Evolutionary conservation across 1,140 invertebrate genomes (phyloP).

Genomic region (Heliconius hermathena): DNA sequence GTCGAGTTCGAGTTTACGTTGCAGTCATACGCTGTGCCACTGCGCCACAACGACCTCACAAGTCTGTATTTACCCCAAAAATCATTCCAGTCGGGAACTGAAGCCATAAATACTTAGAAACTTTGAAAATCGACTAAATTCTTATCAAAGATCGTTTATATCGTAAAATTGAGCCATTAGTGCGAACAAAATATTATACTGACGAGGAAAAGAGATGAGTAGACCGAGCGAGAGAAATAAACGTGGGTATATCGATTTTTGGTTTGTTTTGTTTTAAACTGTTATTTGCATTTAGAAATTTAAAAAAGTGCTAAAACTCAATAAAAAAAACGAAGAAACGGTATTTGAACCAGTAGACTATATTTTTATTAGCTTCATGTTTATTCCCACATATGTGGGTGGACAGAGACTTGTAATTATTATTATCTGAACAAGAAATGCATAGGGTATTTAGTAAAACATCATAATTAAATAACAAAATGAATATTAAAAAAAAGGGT

Average conservation of each 20-base stretch:
- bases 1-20: not conserved
- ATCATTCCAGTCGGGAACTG: not conserved
- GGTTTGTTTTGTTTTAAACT: not conserved
- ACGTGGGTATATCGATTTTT: not conserved
- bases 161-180: conserved; percentile 4
- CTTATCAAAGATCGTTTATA: conserved; percentile 7
- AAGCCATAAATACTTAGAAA: conserved; percentile 9
- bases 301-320: no score
- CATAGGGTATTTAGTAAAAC: no score
- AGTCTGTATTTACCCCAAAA: not conserved
- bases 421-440: no score
- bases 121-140: not conserved
- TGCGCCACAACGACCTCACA: not conserved
- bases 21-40: not conserved
- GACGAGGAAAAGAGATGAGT: not conserved
- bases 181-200: not conserved
- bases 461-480: no score
- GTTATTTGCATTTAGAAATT: not conserved
- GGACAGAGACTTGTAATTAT: not conserved
- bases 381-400: not conserved
- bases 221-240: not conserved
- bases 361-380: not conserved
- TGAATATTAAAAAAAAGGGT: no score
- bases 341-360: no score
- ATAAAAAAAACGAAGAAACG: no score